Evolutionary conservation across 2,888 invertebrate species (phyloP).

Genomic region (Tubulanus polymorphus): DNA sequence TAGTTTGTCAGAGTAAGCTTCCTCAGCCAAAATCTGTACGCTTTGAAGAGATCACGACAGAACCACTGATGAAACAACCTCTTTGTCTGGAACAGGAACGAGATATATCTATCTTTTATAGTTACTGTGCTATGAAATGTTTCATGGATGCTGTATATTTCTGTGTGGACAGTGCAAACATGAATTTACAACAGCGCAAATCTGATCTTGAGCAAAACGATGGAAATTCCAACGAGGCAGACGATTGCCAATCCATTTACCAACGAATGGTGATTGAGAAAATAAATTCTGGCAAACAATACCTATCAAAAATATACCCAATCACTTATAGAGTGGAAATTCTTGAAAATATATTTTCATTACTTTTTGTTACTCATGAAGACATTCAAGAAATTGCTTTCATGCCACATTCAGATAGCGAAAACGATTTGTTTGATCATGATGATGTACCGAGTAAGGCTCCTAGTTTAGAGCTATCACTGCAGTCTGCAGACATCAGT

Average conservation of each 20-base stretch:
- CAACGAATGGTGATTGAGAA: slow-evolving; percentile 29
- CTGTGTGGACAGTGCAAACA: slow-evolving; percentile 31
- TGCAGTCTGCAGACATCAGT: neutral
- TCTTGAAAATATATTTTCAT: slow-evolving; percentile 69
- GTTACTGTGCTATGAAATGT: slow-evolving; percentile 41
- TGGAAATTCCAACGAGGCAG: neutral
- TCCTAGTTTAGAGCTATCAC: neutral
- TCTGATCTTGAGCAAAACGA: neutral
- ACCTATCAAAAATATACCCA: slow-evolving; percentile 36
- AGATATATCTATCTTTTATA: slow-evolving; percentile 39
- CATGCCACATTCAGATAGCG: slow-evolving; percentile 51
- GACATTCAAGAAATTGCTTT: slow-evolving; percentile 58
- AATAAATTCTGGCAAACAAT: slow-evolving; percentile 25
- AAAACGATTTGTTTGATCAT: slow-evolving; percentile 19
- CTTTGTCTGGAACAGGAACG: slow-evolving; percentile 38
- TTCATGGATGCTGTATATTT: slow-evolving; percentile 42
- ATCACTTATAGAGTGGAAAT: slow-evolving; percentile 58
- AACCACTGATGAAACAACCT: slow-evolving; percentile 9
- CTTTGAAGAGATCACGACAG: slow-evolving; percentile 21
- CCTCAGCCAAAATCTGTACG: slow-evolving; percentile 27
- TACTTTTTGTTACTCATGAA: slow-evolving; percentile 66
- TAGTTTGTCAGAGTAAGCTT: neutral
- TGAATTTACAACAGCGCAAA: slow-evolving; percentile 20
- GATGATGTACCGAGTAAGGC: neutral
- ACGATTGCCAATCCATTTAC: slow-evolving; percentile 28